Evolutionary conservation across 1,140 invertebrate species (phyloP).

Genomic region (Amphibalanus amphitrite): DNA sequence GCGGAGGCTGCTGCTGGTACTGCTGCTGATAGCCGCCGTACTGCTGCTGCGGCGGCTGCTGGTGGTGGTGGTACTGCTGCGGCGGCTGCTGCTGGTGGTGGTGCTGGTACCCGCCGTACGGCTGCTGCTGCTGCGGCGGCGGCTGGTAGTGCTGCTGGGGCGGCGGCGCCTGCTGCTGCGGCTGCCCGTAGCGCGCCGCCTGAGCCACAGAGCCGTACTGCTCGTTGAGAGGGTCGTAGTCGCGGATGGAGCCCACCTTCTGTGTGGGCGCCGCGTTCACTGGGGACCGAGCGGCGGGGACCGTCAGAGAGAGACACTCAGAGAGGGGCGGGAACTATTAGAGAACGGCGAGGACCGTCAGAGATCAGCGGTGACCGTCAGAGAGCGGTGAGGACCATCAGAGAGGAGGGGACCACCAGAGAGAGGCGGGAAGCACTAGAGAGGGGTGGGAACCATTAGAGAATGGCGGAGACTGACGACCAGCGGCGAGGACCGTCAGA

Average conservation of each 20-base stretch:
- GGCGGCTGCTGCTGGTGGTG: too few relatives aligned
- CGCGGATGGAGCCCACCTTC: conserved; percentile 77
- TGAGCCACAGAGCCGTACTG: conserved; percentile 47
- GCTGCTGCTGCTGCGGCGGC: conserved; percentile 15
- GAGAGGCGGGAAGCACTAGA: too few relatives aligned
- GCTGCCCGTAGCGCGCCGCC: not conserved
- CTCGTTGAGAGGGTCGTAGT: conserved; percentile 88
- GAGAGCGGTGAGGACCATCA: too few relatives aligned
- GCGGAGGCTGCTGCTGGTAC: not conserved
- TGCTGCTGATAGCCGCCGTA: conserved; percentile 7
- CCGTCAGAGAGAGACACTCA: not conserved
- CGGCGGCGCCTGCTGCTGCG: conserved; percentile 12
- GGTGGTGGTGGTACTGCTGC: conserved; percentile 11
- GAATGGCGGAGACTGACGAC: too few relatives aligned
- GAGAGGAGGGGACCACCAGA: too few relatives aligned
- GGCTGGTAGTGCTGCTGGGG: conserved; percentile 10
- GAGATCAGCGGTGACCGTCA: too few relatives aligned
- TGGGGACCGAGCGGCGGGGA: conserved; percentile 21
- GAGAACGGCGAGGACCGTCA: too few relatives aligned
- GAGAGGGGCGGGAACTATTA: too few relatives aligned
- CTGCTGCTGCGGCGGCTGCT: conserved; percentile 14
- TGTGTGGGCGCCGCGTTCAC: conserved; percentile 42
- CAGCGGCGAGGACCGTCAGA: too few relatives aligned
- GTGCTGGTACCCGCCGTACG: too few relatives aligned
- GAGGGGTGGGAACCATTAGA: too few relatives aligned